Conservation (phyloP, 2,888 invertebrate species). For the Acleris cristana region DNA sequence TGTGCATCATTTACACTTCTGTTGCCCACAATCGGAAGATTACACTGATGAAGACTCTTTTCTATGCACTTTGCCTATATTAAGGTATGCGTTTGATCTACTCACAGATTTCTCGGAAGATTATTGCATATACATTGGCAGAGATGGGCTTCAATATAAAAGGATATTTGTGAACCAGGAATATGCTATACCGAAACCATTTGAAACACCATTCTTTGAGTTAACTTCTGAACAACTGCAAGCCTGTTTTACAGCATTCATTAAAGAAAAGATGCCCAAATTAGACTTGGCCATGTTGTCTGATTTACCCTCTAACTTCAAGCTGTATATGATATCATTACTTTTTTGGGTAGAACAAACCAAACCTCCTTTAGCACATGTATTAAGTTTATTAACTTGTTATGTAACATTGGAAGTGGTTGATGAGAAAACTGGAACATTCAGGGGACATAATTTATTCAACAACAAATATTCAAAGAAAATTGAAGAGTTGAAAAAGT, state of each 20-base stretch:
- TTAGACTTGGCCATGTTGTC: constrained; percentile 64
- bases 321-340: constrained; percentile 82
- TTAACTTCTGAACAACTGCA: constrained; percentile 58
- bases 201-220: constrained; percentile 55
- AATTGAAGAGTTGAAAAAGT: constrained; percentile 61
- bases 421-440: constrained; percentile 83
- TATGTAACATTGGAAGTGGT: constrained; percentile 83
- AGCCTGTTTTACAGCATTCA: constrained; percentile 73
- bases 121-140: constrained; percentile 65
- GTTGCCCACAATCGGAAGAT: constrained; percentile 89
- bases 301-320: constrained; percentile 83
- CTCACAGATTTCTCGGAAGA: constrained; percentile 68
- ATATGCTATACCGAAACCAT: constrained; percentile 51
- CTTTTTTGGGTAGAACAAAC: constrained; percentile 84
- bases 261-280: constrained; percentile 68
- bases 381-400: constrained; percentile 84
- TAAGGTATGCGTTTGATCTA: constrained; percentile 84
- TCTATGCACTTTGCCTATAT: constrained; percentile 83
- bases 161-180: constrained; percentile 58
- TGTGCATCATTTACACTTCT: constrained; percentile 86
- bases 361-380: constrained; percentile 69
- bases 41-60: constrained; percentile 84
- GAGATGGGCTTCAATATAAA: constrained; percentile 63
- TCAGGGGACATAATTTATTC: constrained; percentile 76
- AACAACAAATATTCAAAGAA: constrained; percentile 71